These are phyloP conservation scores for Eulithis testata DNA, from an alignment of 2,888 invertebrate species.

Conservation along the genomic window DNA sequence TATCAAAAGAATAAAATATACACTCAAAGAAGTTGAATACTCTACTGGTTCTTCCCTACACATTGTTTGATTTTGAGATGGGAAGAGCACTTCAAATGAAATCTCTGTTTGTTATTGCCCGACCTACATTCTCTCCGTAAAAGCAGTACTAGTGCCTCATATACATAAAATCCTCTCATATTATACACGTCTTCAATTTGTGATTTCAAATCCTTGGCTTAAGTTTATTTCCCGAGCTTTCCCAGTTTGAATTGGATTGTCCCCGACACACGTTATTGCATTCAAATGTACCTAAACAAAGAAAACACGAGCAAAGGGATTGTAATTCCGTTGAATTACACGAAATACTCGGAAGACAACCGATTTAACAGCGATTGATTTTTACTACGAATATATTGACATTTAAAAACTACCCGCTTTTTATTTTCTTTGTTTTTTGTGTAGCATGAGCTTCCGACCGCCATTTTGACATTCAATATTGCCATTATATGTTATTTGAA, in stretches of 20 bases:
- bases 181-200: conserved; percentile 42
- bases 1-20: neutral
- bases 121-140: conserved; percentile 22
- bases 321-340: conserved; percentile 24
- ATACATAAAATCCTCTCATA: conserved; percentile 30
- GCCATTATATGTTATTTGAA: no score
- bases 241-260: conserved; percentile 40
- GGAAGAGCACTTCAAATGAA: conserved; percentile 10
- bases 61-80: conserved; percentile 11
- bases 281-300: conserved; percentile 35
- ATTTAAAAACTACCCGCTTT: neutral
- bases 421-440: neutral
- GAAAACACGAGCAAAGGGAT: conserved; percentile 16
- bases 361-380: conserved; percentile 26
- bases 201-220: conserved; percentile 41
- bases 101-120: conserved; percentile 13
- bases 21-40: neutral
- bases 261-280: conserved; percentile 39
- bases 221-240: conserved; percentile 42
- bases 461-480: no score
- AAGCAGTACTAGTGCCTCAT: conserved; percentile 18
- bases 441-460: no score
- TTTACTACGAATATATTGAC: neutral
- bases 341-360: conserved; percentile 16
- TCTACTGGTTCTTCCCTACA: neutral